Conservation (phyloP, 1,140 invertebrate species). For the Drosophila sechellia region DNA sequence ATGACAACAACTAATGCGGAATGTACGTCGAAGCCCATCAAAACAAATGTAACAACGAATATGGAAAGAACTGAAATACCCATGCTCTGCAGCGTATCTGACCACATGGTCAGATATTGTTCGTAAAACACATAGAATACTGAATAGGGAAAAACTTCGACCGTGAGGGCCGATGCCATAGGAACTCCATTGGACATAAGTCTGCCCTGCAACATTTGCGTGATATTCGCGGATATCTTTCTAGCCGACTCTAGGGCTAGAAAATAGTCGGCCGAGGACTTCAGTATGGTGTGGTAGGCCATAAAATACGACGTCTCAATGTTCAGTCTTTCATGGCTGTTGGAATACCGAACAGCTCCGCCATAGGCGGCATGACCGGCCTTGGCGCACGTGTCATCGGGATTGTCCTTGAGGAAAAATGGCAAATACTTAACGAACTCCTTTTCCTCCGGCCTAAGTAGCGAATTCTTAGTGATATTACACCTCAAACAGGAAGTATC, state of each 20-base stretch:
- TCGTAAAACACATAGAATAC: conserved; percentile 99
- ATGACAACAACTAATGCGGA: conserved; percentile 95
- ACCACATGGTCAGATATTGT: conserved; percentile 98
- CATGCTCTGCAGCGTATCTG: conserved; percentile 94
- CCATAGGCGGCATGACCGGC: conserved; percentile 94
- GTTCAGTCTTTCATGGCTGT: conserved; percentile 83
- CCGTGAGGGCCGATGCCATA: conserved; percentile 84
- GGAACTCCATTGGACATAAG: conserved; percentile 84
- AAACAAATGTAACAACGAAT: conserved; percentile 96
- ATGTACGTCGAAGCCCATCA: conserved; percentile 97
- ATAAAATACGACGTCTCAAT: conserved; percentile 94
- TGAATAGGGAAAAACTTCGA: conserved; percentile 98
- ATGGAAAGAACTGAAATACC: conserved; percentile 95
- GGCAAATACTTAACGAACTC: conserved; percentile 93
- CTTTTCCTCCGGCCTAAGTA: conserved; percentile 86
- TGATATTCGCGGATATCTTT: conserved; percentile 92
- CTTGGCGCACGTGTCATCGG: conserved; percentile 92
- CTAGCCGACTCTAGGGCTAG: conserved; percentile 93
- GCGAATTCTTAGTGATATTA: conserved; percentile 52
- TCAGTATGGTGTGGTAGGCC: conserved; percentile 98
- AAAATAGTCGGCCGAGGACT: conserved; percentile 96
- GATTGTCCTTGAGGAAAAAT: conserved; percentile 96
- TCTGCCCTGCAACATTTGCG: conserved; percentile 89
- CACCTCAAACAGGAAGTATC: conserved; percentile 68
- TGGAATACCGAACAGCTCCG: conserved; percentile 88